These are phyloP conservation scores for Proisotoma minuta DNA, from an alignment of 2,888 invertebrate genomes.

Conservation along the genomic window DNA sequence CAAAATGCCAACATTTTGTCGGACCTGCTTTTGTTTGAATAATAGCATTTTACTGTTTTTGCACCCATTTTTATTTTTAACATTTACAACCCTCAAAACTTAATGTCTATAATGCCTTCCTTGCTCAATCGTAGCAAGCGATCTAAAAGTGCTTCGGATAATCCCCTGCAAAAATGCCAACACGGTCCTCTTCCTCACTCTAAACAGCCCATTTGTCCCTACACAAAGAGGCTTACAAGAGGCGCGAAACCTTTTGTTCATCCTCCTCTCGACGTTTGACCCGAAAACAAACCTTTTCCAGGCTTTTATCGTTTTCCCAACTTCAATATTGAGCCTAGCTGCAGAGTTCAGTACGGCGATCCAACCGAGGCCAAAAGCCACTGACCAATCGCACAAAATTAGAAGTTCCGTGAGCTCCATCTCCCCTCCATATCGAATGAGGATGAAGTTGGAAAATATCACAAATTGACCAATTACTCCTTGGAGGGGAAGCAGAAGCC, in stretches of 20 bases:
- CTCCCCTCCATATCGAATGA: not conserved
- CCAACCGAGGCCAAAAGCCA: not conserved
- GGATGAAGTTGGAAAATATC: not conserved
- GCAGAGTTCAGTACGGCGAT: not conserved
- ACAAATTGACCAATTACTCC: not conserved
- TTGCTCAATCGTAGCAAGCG: not conserved
- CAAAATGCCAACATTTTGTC: too few species aligned
- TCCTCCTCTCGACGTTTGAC: not conserved
- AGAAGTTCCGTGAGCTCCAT: not conserved
- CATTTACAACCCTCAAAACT: too few species aligned
- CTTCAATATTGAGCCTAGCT: not conserved
- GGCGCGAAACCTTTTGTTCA: not conserved
- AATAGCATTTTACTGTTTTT: too few species aligned
- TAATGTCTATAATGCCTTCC: too few species aligned
- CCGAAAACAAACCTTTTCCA: not conserved
- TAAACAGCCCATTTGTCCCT: slow-evolving; percentile 1
- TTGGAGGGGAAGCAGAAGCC: not conserved
- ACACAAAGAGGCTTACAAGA: slow-evolving; percentile 3
- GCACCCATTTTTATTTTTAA: too few species aligned
- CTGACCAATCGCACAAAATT: not conserved
- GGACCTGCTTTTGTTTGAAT: too few species aligned
- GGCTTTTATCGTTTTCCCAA: not conserved
- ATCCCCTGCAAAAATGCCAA: slow-evolving; percentile 9
- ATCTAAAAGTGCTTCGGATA: slow-evolving; percentile 3
- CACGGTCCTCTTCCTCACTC: not conserved